These are phyloP conservation scores for Vannuccia rotundouncinata DNA, from an alignment of 2,888 invertebrate genomes.

Conservation along the genomic window DNA sequence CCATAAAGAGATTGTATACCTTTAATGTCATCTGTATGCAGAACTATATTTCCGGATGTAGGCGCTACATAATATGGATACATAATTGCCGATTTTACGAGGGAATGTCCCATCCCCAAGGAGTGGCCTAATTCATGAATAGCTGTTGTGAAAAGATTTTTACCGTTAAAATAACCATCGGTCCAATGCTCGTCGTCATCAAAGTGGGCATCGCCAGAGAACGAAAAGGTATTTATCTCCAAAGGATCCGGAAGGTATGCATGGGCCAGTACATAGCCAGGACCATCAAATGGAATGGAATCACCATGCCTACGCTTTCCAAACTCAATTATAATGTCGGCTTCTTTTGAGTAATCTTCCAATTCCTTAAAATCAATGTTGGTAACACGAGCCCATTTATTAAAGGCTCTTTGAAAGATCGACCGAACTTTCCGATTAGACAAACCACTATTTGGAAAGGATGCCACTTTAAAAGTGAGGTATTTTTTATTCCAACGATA, in stretches of 20 bases:
- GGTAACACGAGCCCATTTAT: conserved; percentile 30
- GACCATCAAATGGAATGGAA: conserved; percentile 58
- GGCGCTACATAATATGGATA: conserved; percentile 3
- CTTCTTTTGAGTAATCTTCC: conserved; percentile 34
- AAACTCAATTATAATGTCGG: conserved; percentile 36
- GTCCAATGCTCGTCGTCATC: conserved; percentile 83
- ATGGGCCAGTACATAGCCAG: conserved; percentile 74
- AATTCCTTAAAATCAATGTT: conserved; percentile 35
- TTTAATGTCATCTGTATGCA: not conserved
- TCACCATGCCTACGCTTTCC: conserved; percentile 58
- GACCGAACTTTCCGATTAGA: conserved; percentile 11
- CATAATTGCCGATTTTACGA: not conserved
- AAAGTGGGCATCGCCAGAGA: conserved; percentile 84
- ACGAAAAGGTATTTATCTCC: conserved; percentile 43
- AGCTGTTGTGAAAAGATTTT: conserved; percentile 2
- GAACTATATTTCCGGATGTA: not conserved
- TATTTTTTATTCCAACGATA: conserved; percentile 10
- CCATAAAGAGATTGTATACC: conserved; percentile 12
- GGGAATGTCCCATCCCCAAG: conserved; percentile 60
- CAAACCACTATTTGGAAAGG: conserved; percentile 29
- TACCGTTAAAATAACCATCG: no score
- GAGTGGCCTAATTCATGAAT: conserved; percentile 89
- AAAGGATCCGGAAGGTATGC: conserved; percentile 76
- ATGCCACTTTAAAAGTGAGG: conserved; percentile 30
- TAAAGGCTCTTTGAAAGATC: conserved; percentile 28